Percentiles rank a stretch among this genome's conserved stretches.
Conservation (phyloP, 1,140 invertebrate genomes). For the Elymnias hypermnestra region DNA sequence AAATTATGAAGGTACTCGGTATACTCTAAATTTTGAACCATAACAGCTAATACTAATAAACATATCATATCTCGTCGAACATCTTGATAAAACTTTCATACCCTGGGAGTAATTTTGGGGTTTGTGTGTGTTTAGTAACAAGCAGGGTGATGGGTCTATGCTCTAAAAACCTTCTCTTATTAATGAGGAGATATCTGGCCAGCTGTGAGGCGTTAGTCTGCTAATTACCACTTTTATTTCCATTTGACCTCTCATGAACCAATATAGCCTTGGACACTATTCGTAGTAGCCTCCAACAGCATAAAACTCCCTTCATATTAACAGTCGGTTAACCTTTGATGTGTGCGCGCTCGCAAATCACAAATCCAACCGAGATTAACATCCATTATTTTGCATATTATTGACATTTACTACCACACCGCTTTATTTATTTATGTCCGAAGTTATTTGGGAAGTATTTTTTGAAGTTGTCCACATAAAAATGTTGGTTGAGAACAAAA, state of each 20-base stretch:
- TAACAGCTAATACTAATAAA: too few species aligned
- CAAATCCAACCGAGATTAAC: slow-evolving; percentile 60
- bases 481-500: slow-evolving; percentile 70
- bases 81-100: too few species aligned
- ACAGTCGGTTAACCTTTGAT: slow-evolving; percentile 62
- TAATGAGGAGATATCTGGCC: too few species aligned
- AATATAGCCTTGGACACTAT: slow-evolving; percentile 28
- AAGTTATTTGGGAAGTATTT: slow-evolving; percentile 72
- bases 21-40: too few species aligned
- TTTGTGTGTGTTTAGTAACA: too few species aligned
- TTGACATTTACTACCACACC: slow-evolving; percentile 71
- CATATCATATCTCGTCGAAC: too few species aligned
- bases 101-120: too few species aligned
- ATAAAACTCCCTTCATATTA: slow-evolving; percentile 40
- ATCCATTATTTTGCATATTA: slow-evolving; percentile 75
- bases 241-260: slow-evolving; percentile 23
- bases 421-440: slow-evolving; percentile 64
- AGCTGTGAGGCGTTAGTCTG: too few species aligned
- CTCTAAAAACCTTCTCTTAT: too few species aligned
- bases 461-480: slow-evolving; percentile 69
- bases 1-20: too few species aligned
- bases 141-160: too few species aligned
- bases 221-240: too few species aligned
- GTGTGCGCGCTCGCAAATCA: slow-evolving; percentile 59
- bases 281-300: slow-evolving; percentile 16